A percentile compares a stretch with the other conserved stretches of the same genome.
Conservation (phyloP, 2,888 invertebrate species). For the Lasius fuliginosus region DNA sequence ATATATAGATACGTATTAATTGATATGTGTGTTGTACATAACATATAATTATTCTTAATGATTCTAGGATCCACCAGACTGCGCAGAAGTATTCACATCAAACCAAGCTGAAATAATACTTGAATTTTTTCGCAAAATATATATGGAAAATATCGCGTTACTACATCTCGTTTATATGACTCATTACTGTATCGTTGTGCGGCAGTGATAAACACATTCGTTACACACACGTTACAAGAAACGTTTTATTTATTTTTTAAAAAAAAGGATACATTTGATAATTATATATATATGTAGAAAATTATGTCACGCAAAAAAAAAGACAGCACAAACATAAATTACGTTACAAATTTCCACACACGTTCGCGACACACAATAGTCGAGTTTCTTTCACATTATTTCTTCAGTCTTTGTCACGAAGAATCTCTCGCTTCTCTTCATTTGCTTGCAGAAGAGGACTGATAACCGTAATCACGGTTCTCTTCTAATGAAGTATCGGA, state of each 20-base stretch:
- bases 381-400: not conserved
- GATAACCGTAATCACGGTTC: conserved; percentile 80
- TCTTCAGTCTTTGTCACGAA: conserved; percentile 40
- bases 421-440: conserved; percentile 37
- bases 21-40: not conserved
- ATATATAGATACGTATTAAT: not conserved
- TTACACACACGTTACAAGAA: not conserved
- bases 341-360: conserved; percentile 37
- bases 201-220: not conserved
- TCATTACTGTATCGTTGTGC: conserved; percentile 75
- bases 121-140: conserved; percentile 77
- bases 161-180: conserved; percentile 76
- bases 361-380: not conserved
- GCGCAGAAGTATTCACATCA: conserved; percentile 78
- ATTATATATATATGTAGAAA: conserved; percentile 27
- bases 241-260: conserved; percentile 43
- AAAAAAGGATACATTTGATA: conserved; percentile 33
- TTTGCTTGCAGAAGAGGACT: conserved; percentile 78
- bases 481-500: conserved; percentile 76
- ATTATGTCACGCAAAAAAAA: conserved; percentile 9
- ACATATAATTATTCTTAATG: conserved; percentile 30
- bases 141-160: conserved; percentile 80
- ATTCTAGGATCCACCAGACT: conserved; percentile 80
- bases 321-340: conserved; percentile 23
- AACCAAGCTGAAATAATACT: conserved; percentile 75